Evolutionary conservation across 1,140 invertebrate genomes (phyloP).

Genomic region (Procambarus clarkii): DNA sequence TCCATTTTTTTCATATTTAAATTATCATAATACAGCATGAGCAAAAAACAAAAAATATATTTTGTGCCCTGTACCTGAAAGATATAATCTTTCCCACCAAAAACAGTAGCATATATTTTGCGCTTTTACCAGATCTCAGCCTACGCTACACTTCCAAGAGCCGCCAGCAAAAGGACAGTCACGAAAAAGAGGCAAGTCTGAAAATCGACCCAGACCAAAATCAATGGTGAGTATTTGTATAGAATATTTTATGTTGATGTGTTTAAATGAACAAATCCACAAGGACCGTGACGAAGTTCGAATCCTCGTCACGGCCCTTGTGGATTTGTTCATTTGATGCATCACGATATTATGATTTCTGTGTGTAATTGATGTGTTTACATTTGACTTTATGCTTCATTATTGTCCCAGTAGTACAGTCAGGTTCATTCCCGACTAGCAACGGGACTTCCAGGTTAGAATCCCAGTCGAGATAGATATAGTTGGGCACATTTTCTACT

Average conservation of each 20-base stretch:
- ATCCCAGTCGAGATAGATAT: too few species aligned
- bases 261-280: too few species aligned
- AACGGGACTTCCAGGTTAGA: too few species aligned
- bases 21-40: too few species aligned
- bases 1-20: too few species aligned
- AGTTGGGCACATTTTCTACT: too few species aligned
- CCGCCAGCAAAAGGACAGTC: conserved; percentile 55
- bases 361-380: neutral
- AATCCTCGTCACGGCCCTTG: too few species aligned
- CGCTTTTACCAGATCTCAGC: conserved; percentile 49
- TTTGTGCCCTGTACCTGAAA: neutral
- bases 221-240: conserved; percentile 54
- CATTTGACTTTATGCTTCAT: neutral
- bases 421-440: too few species aligned
- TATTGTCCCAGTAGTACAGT: too few species aligned
- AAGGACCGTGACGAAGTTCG: too few species aligned
- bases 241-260: neutral
- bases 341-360: too few species aligned
- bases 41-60: neutral
- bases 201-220: conserved; percentile 57
- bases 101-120: neutral
- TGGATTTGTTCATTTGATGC: too few species aligned
- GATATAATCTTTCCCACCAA: neutral
- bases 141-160: conserved; percentile 71
- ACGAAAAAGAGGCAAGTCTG: conserved; percentile 69